Base-by-base conservation (phyloP, 2,797 vertebrate species). In the Microhierax caerulescens region DNA sequence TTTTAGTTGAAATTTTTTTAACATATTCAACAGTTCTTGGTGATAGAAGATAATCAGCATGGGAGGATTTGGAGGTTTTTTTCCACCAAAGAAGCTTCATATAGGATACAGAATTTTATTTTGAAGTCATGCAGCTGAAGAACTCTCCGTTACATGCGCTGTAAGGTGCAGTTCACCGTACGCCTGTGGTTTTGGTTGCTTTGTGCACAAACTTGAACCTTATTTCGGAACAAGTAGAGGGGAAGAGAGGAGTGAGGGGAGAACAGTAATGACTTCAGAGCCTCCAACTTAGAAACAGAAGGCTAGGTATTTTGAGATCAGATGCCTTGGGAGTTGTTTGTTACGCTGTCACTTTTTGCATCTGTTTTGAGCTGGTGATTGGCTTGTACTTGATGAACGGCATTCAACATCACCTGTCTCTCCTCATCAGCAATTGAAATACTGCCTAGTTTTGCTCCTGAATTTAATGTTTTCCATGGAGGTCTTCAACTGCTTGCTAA, bases 261-360 rank as follows among this genome's bases (percentile, higher is more conserved):
- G n/a, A 25, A 28, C n/a, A 5, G 65, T 30, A 9, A 12, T 28
- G 45, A n/a, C 63, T 80, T 70, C 20, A 10, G 53, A 80, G 47
- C 73, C 54, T 43, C 30, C 54, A 43, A 5, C 41, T 34, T 60
- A 10, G 51, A 39, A 73, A 10, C 73, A 78, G 88, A 81, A 87
- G 79, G 87, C 64, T 87, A 20, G 5, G 7, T 41, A 7, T 18
- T 56, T 63, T 69, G 59, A 36, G 39, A 67, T 81, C 28, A 25
- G 69, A 30, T 76, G 63, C 41, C 78, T 10, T 13, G 77, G 77
- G 94, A 87, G 56, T 28, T 95, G 74, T 41, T 76, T 54, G 69
- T 69, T 84, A 6, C 34, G 81, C 78, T 82, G 73, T 51, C 0
- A 0, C 37, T 61, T 57, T 28, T 89, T 84, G n/a, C 47, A 39